Conservation (phyloP, 1,140 invertebrate species). For the Drosophila eugracilis region DNA sequence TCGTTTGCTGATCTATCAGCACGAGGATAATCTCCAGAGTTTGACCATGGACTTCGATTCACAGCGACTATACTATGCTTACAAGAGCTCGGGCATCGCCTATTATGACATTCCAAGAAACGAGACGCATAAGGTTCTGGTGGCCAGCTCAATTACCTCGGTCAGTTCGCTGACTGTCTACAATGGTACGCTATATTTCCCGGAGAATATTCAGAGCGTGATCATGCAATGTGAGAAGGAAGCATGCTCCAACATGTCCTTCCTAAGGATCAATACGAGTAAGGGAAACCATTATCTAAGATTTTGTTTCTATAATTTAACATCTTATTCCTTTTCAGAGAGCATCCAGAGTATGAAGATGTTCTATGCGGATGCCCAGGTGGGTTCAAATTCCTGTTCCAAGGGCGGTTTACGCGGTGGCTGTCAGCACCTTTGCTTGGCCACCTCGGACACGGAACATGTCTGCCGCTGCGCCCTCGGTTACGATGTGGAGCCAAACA, state of each 20-base stretch:
- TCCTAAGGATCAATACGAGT: constrained; percentile 87
- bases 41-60: constrained; percentile 87
- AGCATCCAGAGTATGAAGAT: constrained; percentile 89
- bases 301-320: background rate
- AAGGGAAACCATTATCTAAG: constrained; percentile 1
- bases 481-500: constrained; percentile 86
- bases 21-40: constrained; percentile 85
- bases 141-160: constrained; percentile 70
- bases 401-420: constrained; percentile 85
- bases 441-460: constrained; percentile 86
- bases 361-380: constrained; percentile 89
- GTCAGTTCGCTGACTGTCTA: constrained; percentile 80
- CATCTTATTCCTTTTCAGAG: constrained; percentile 66
- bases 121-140: constrained; percentile 72
- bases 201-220: constrained; percentile 78
- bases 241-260: constrained; percentile 66
- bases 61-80: constrained; percentile 90
- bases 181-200: constrained; percentile 80
- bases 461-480: constrained; percentile 92
- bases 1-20: constrained; percentile 58
- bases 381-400: constrained; percentile 86
- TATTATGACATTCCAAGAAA: constrained; percentile 87
- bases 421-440: constrained; percentile 93
- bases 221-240: constrained; percentile 83
- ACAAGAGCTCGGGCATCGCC: constrained; percentile 87